Evolutionary conservation across 2,113 vertebrate genomes (phyloP).

Genomic region (Tragelaphus buxtoni): DNA sequence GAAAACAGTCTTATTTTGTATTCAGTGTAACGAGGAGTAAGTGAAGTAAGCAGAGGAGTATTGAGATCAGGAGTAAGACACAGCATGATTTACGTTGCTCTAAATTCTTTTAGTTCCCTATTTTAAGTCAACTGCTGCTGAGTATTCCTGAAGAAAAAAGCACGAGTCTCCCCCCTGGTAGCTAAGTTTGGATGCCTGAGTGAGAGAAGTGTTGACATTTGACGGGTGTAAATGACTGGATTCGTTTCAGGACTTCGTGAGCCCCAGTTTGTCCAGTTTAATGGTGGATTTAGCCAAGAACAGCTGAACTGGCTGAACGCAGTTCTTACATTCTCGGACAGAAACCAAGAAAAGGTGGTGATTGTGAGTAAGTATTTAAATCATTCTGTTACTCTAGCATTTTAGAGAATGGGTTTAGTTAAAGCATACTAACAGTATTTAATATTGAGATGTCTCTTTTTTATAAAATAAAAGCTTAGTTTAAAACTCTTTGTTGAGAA

Average conservation of each 20-base stretch:
- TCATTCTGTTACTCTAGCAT: background rate
- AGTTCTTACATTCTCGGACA: conserved; percentile 87
- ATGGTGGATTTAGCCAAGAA: conserved; percentile 91
- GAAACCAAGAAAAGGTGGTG: conserved; percentile 87
- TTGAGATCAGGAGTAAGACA: background rate
- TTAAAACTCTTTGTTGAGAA: conserved; percentile 5
- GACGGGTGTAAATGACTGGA: conserved; percentile 31
- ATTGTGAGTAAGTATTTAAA: conserved; percentile 86
- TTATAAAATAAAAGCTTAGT: background rate
- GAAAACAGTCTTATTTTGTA: background rate
- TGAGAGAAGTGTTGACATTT: background rate
- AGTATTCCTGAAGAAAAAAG: background rate
- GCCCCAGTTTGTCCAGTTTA: conserved; percentile 89
- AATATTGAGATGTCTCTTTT: background rate
- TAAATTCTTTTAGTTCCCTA: background rate
- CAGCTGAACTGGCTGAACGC: conserved; percentile 91
- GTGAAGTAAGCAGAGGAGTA: background rate
- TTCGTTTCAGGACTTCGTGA: conserved; percentile 80
- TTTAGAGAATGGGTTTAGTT: background rate
- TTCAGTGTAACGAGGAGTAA: background rate
- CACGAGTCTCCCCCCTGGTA: background rate
- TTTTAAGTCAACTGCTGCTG: background rate
- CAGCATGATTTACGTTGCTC: background rate
- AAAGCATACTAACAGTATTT: background rate
- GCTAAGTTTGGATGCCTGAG: background rate